Conservation (phyloP, 2,113 vertebrate species). For the Pyrgilauda ruficollis region DNA sequence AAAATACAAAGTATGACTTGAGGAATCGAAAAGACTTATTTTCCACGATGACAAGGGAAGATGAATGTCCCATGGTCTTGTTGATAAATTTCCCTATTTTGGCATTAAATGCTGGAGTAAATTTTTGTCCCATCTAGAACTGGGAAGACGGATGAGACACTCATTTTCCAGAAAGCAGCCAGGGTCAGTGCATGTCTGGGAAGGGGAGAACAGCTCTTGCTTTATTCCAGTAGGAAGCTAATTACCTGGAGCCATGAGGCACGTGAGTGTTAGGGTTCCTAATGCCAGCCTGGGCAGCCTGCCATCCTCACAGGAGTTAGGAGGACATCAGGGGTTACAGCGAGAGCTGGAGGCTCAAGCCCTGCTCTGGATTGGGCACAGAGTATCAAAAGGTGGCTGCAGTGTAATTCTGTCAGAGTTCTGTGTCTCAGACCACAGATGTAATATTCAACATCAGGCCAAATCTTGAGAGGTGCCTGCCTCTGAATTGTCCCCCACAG, state of each 20-base stretch:
- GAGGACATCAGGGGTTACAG: not conserved
- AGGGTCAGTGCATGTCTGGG: not conserved
- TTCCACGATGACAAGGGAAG: not conserved
- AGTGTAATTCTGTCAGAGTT: not conserved
- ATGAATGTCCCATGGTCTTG: not conserved
- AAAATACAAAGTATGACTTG: not conserved
- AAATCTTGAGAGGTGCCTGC: not conserved
- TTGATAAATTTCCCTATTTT: not conserved
- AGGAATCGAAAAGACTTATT: not conserved
- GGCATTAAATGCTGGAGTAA: not conserved
- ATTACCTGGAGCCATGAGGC: not conserved
- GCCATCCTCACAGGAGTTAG: not conserved
- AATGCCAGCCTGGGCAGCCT: not conserved
- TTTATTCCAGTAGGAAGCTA: not conserved
- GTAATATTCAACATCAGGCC: not conserved
- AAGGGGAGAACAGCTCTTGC: not conserved
- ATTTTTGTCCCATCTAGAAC: not conserved
- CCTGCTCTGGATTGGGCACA: not conserved
- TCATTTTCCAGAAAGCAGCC: not conserved
- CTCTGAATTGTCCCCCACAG: not conserved
- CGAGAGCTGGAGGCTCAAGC: not conserved
- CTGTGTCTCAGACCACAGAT: not conserved
- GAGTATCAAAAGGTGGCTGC: not conserved
- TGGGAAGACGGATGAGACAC: not conserved
- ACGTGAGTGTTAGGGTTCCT: not conserved